phyloP scores from a whole-genome alignment of 1,140 invertebrate genomes.

The Apis dorsata region DNA sequence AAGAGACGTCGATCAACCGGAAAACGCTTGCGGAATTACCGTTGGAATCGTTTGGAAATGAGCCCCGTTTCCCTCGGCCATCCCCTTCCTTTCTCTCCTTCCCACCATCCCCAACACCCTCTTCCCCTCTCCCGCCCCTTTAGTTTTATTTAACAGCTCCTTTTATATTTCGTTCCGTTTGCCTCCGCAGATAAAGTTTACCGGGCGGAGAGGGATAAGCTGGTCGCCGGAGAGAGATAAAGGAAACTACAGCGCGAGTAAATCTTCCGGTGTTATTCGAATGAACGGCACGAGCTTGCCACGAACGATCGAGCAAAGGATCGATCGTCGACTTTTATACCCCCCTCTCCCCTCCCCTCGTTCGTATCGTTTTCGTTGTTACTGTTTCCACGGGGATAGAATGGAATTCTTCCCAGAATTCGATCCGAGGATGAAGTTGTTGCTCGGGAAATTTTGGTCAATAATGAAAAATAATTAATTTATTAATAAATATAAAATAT shows the following conservation, averaged over 20 bases:
- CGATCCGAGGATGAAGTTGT: too few species aligned
- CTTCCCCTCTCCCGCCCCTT: background rate
- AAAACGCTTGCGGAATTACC: constrained; percentile 37
- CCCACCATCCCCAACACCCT: too few species aligned
- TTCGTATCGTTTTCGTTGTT: too few species aligned
- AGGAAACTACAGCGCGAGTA: background rate
- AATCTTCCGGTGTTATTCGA: constrained; percentile 16
- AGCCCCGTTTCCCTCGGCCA: constrained; percentile 34
- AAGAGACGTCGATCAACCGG: constrained; percentile 36
- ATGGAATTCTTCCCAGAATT: too few species aligned
- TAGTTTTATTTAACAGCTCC: constrained; percentile 22
- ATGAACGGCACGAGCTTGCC: background rate
- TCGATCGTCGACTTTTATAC: background rate
- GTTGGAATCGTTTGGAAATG: constrained; percentile 36
- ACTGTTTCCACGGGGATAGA: too few species aligned
- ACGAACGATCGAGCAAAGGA: background rate
- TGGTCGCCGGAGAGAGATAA: background rate
- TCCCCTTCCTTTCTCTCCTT: background rate
- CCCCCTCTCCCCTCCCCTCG: background rate
- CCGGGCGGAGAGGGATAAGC: background rate
- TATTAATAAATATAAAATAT: too few species aligned
- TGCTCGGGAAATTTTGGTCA: too few species aligned
- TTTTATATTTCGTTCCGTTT: constrained; percentile 26
- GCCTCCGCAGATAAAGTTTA: constrained; percentile 19
- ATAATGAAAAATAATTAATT: too few species aligned